A percentile compares a stretch with the other conserved stretches of the same genome.
Conservation (phyloP, 2,113 vertebrate genomes). For the Onychorhynchus coronatus region DNA sequence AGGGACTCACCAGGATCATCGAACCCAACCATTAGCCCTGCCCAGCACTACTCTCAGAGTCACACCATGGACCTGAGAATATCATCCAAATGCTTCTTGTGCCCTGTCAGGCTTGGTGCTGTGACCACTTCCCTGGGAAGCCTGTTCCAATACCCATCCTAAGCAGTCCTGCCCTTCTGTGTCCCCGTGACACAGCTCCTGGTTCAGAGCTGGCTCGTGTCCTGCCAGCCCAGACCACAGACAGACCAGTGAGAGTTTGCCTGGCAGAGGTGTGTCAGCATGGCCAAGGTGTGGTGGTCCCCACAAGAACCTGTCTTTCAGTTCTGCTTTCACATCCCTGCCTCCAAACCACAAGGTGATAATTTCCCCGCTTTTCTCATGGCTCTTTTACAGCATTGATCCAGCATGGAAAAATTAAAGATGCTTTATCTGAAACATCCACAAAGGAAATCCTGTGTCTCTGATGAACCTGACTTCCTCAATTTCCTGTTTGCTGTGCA, state of each 20-base stretch:
- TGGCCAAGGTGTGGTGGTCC: fast-evolving
- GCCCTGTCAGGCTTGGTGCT: not conserved
- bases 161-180: not conserved
- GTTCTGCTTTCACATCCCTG: not conserved
- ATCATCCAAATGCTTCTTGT: not conserved
- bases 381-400: not conserved
- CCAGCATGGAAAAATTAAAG: slow-evolving; percentile 46
- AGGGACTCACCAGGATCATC: not conserved
- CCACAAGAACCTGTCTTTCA: not conserved
- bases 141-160: not conserved
- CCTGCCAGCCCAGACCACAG: not conserved
- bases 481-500: slow-evolving; percentile 80
- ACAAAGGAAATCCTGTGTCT: slow-evolving; percentile 72
- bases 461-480: slow-evolving; percentile 77
- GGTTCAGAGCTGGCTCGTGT: not conserved
- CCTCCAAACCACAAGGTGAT: not conserved
- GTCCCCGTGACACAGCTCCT: not conserved
- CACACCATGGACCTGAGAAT: not conserved
- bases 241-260: not conserved
- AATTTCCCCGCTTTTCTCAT: not conserved
- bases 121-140: not conserved
- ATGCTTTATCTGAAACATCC: slow-evolving; percentile 71
- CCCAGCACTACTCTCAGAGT: not conserved
- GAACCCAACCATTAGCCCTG: not conserved
- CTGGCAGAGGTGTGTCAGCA: not conserved